Conservation (phyloP, 2,888 invertebrate genomes). For the Ryuthela nishihirai region DNA sequence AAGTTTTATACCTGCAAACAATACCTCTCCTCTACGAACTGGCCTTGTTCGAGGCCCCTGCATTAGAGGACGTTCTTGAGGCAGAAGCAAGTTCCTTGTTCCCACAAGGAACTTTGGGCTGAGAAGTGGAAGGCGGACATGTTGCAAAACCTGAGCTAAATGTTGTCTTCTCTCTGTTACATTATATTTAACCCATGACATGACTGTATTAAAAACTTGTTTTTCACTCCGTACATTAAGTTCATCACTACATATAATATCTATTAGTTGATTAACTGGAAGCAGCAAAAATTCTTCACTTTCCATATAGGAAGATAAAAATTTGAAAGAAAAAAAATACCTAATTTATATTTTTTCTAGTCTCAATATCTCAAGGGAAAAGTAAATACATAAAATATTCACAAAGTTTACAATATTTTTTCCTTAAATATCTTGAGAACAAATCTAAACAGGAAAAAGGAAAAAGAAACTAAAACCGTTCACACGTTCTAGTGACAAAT, state of each 20-base stretch:
- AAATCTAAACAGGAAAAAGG: too few species aligned
- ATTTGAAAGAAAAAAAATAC: too few species aligned
- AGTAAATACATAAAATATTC: too few species aligned
- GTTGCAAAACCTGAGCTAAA: constrained; percentile 86
- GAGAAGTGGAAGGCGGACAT: constrained; percentile 89
- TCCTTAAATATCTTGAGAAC: too few species aligned
- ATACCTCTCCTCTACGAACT: constrained; percentile 87
- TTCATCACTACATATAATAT: constrained; percentile 96
- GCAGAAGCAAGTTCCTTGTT: constrained; percentile 92
- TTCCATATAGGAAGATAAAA: too few species aligned
- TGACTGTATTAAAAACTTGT: constrained; percentile 94
- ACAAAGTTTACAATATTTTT: too few species aligned
- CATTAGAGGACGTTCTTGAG: constrained; percentile 91
- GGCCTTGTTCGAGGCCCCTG: constrained; percentile 92
- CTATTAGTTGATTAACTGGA: constrained; percentile 91
- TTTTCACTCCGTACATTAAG: constrained; percentile 95
- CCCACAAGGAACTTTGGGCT: constrained; percentile 98
- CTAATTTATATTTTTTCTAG: too few species aligned
- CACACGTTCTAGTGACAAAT: too few species aligned
- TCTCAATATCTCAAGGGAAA: too few species aligned
- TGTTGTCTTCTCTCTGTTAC: constrained; percentile 85
- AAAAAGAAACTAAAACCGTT: too few species aligned
- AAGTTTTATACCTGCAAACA: constrained; percentile 66
- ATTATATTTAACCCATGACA: constrained; percentile 98
- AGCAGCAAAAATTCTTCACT: constrained; percentile 95